Conservation (phyloP, 2,797 vertebrate species). For the Hypotaenidia philippensis region DNA sequence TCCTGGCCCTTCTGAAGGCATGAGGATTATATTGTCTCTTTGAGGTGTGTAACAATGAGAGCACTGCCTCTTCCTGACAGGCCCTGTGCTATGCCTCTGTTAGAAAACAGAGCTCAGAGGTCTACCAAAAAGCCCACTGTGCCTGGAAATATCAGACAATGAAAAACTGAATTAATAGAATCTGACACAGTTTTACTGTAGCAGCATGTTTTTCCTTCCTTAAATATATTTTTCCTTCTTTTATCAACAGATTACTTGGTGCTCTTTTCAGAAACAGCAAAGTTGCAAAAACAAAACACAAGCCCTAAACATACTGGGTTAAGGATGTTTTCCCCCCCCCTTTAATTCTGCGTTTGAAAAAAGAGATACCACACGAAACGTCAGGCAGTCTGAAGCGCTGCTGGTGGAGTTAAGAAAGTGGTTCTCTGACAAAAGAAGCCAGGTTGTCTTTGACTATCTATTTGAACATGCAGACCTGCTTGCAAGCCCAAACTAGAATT, state of each 20-base stretch:
- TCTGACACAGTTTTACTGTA: slow-evolving; percentile 73
- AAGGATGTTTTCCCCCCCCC: slow-evolving; percentile 44
- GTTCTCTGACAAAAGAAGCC: slow-evolving; percentile 69
- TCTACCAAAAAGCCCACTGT: slow-evolving; percentile 81
- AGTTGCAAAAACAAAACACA: slow-evolving; percentile 75
- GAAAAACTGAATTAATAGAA: slow-evolving; percentile 76
- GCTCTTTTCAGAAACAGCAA: slow-evolving; percentile 59
- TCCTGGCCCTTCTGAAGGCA: slow-evolving; percentile 49
- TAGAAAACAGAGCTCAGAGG: slow-evolving; percentile 77
- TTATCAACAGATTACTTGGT: slow-evolving; percentile 66
- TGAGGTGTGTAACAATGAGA: slow-evolving; percentile 64
- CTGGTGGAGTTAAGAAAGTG: slow-evolving; percentile 72
- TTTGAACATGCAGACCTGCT: slow-evolving; percentile 44
- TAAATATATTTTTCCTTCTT: slow-evolving; percentile 67
- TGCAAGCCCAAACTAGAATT: slow-evolving; percentile 42
- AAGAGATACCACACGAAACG: not conserved
- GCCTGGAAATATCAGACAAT: slow-evolving; percentile 76
- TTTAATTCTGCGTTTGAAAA: slow-evolving; percentile 57
- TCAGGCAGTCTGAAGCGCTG: slow-evolving; percentile 71
- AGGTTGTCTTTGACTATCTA: slow-evolving; percentile 55
- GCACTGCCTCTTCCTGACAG: slow-evolving; percentile 55
- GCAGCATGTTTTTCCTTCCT: slow-evolving; percentile 73
- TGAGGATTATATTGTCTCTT: slow-evolving; percentile 61
- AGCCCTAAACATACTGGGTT: slow-evolving; percentile 63
- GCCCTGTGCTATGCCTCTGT: slow-evolving; percentile 74